Base-by-base conservation (phyloP, 2,888 invertebrate species). In the Cheilosia urbana region DNA sequence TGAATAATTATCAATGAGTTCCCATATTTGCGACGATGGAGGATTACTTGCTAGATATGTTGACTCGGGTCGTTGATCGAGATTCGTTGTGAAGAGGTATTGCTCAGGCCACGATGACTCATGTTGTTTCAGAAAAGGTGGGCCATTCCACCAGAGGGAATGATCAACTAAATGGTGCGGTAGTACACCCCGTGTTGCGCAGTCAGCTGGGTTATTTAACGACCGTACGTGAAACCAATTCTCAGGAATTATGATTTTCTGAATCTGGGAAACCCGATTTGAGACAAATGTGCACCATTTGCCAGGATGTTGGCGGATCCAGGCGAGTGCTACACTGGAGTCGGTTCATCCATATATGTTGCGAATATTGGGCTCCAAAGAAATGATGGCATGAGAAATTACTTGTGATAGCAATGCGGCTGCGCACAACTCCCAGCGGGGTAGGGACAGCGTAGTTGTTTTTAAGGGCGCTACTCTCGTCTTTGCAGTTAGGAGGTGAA, bases 111-210 rank as follows among this genome's bases (percentile, higher is more conserved):
- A 72, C 4, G 60, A 60, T 19, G 72, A 27, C 5, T 72, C 34
- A 0, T 40, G 42, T 13, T 62, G 37, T 9, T 13, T 30, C n/a
- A 75, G 17, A 65, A 65, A 75, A 19, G 2, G 34, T 15, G 75
- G 75, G 37, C 75, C 75, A 17, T 73, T 49, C 63, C 73, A 73
- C 55, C 63, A 55, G 51, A 73, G 42, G 1, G 42, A 11, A 37
- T 45, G 34, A 11, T 53, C 30, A 24, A 40, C 13, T 21, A 51
- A 42, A n/a, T 58, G 13, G 37, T 13, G 65, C 57, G 30, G 30
- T 7, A 45, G 4, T 45, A n/a, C 17, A 13, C 24, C 57, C 4
- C 60, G 6, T 5, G 60, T 75, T 9, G 45, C 60, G 40, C 60
- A 45, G 27, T 62, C 60, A 45, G 24, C 24, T 7, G 60, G 45